Conservation (phyloP, 2,888 invertebrate species). For the Habroteleia sp. region DNA sequence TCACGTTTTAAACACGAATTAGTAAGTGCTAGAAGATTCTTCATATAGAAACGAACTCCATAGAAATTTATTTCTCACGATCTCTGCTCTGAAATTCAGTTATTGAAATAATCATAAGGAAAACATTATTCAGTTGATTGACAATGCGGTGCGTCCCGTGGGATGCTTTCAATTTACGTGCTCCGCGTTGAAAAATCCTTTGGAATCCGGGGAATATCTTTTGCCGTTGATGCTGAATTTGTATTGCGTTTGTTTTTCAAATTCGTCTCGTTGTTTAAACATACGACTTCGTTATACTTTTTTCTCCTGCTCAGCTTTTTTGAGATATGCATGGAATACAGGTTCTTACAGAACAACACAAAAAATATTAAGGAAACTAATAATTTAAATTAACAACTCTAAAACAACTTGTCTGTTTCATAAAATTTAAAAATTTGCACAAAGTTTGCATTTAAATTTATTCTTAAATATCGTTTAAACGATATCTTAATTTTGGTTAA, state of each 20-base stretch:
- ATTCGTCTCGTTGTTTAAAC: not conserved
- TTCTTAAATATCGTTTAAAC: too few relatives aligned
- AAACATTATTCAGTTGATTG: conserved; percentile 45
- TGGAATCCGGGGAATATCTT: not conserved
- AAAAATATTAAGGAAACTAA: too few relatives aligned
- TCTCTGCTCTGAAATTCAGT: conserved; percentile 19
- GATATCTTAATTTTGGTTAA: too few relatives aligned
- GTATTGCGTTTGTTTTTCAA: conserved; percentile 4
- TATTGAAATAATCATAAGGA: conserved; percentile 33
- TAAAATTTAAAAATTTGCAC: too few relatives aligned
- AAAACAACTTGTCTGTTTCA: too few relatives aligned
- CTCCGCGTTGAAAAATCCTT: conserved; percentile 11
- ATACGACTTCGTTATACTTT: not conserved
- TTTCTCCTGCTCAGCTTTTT: too few relatives aligned
- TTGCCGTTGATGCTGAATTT: conserved; percentile 1
- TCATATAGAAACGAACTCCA: conserved; percentile 3
- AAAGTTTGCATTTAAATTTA: too few relatives aligned
- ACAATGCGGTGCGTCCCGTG: conserved; percentile 6
- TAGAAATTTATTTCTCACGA: conserved; percentile 18
- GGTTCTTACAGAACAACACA: too few relatives aligned
- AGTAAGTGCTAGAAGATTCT: conserved; percentile 18
- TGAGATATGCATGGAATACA: too few relatives aligned
- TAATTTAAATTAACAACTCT: too few relatives aligned
- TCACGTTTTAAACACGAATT: conserved; percentile 24
- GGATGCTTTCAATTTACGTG: conserved; percentile 17